These are phyloP conservation scores for Panulirus ornatus DNA, from an alignment of 1,140 invertebrate species.

Conservation along the genomic window DNA sequence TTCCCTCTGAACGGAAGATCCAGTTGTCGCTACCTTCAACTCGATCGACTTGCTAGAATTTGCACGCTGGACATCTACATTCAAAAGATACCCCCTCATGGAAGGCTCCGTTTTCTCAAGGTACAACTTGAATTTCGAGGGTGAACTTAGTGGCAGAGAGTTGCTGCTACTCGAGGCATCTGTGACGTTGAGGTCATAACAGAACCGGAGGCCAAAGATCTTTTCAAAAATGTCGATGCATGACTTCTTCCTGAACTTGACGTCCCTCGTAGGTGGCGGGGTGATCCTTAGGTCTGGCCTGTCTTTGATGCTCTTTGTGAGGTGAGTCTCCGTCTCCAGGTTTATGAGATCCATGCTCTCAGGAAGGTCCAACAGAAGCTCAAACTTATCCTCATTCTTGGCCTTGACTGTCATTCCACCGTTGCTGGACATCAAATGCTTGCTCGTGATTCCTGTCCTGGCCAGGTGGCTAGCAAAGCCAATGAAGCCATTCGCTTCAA, in stretches of 20 bases:
- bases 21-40: conserved; percentile 15
- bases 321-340: conserved; percentile 27
- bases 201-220: conserved; percentile 41
- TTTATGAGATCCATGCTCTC: conserved; percentile 50
- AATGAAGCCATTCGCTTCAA: conserved; percentile 40
- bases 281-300: conserved; percentile 8
- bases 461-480: conserved; percentile 34
- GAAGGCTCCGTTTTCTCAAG: conserved; percentile 40
- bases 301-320: conserved; percentile 1
- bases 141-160: conserved; percentile 22
- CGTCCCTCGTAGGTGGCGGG: conserved; percentile 23
- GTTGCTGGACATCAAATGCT: neutral
- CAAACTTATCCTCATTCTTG: neutral
- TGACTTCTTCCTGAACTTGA: neutral
- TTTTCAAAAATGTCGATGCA: conserved; percentile 20
- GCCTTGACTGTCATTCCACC: conserved; percentile 16
- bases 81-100: conserved; percentile 36
- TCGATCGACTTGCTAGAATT: neutral
- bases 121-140: neutral
- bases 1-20: conserved; percentile 14
- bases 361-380: conserved; percentile 44
- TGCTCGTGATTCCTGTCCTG: conserved; percentile 32
- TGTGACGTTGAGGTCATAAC: conserved; percentile 47
- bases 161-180: conserved; percentile 39
- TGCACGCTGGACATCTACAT: neutral